These are phyloP conservation scores for Tenebrio molitor DNA, from an alignment of 1,140 invertebrate genomes.

Conservation along the genomic window DNA sequence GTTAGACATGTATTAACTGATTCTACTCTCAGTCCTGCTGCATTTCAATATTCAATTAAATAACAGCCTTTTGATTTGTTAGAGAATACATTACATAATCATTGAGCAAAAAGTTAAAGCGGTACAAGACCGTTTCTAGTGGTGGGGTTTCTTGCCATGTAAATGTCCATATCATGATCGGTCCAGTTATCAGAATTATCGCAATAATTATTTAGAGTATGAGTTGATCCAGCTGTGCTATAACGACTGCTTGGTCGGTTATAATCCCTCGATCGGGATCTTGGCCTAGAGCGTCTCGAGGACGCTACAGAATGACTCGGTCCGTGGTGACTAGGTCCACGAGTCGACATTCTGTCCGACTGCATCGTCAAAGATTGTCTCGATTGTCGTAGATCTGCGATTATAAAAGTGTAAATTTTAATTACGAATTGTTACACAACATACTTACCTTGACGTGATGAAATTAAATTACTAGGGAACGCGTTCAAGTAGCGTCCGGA, in stretches of 20 bases:
- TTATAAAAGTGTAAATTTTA: conserved; percentile 20
- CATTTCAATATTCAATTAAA: neutral
- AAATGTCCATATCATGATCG: conserved; percentile 96
- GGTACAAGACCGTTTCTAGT: conserved; percentile 87
- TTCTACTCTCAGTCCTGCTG: conserved; percentile 29
- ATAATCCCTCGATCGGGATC: conserved; percentile 73
- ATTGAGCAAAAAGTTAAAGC: conserved; percentile 65
- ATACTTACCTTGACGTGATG: conserved; percentile 83
- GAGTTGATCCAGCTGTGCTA: conserved; percentile 79
- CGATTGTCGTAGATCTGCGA: conserved; percentile 84
- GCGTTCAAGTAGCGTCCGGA: conserved; percentile 81
- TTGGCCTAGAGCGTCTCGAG: conserved; percentile 76
- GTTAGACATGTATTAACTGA: conserved; percentile 20
- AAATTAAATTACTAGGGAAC: conserved; percentile 82
- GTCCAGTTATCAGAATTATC: conserved; percentile 94
- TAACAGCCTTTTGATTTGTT: conserved; percentile 23
- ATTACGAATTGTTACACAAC: conserved; percentile 10
- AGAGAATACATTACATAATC: conserved; percentile 15
- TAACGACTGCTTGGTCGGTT: conserved; percentile 74
- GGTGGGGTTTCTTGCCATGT: conserved; percentile 91
- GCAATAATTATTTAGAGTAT: conserved; percentile 87
- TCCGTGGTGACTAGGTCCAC: conserved; percentile 69
- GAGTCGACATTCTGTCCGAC: conserved; percentile 82
- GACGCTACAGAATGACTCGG: conserved; percentile 71
- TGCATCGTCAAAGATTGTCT: conserved; percentile 84